Evolutionary conservation across 1,140 invertebrate genomes (phyloP), one percentile per base, ranked within the genome.

Genomic region (Bilobella aurantiaca): DNA sequence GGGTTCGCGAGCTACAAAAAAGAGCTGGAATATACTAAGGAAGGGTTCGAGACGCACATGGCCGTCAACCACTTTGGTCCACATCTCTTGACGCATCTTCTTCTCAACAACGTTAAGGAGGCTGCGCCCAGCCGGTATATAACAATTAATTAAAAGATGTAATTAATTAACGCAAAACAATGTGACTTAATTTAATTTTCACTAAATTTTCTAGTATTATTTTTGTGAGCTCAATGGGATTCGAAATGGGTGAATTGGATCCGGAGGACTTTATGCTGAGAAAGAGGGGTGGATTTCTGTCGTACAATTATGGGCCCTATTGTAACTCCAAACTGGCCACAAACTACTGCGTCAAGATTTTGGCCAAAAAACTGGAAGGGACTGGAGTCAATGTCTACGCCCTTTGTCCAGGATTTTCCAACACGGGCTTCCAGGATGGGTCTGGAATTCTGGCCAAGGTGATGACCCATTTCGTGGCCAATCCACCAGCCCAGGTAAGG

Each of bases 11-110:
- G 78, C 81, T 47, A 81, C 82, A 18, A 75, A 82, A 1, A 77
- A 75, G 58, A 69, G 78, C 56, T 74, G 79, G 71, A 75, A 0
- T 76, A 77, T 57, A 93, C 89, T 0, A 78, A 82, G 72, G 90
- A 94, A 78, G 89, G 88, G 0, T 89, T 89, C 78, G 91, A 95
- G 78, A 84, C 85, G 53, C 86, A 90, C 75, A 85, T 90, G 76
- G 87, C 85, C 18, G 84, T 87, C 16, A 68, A 68, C 62, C 47
- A 64, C 25, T 28, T 68, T 0, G 66, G 66, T 3, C 62, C 58
- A 28, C 62, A 63, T 62, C 29, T 68, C 16, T 62, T 68, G 18
- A 68, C 66, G 18, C 28, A 57, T 49, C 59, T 68, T 1, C 32
- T 68, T 3, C 18, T 64, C 5, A 34, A 57, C 1, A 28, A 29